Evolutionary conservation across 2,113 vertebrate species (phyloP).

Genomic region (Nibea albiflora): DNA sequence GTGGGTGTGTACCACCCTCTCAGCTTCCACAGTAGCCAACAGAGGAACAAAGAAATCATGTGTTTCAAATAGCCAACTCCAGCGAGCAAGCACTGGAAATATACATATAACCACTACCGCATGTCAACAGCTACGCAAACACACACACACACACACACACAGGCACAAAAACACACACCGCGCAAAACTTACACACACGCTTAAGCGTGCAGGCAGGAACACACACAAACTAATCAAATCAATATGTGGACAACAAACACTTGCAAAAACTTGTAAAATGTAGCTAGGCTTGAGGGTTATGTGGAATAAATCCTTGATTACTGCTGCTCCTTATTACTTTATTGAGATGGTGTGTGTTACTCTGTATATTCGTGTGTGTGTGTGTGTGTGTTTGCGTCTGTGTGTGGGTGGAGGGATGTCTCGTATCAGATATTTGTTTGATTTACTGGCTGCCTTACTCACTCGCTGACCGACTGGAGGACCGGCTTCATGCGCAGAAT

Average conservation of each 20-base stretch:
- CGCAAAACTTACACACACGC: conserved; percentile 10
- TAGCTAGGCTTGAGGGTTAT: conserved; percentile 15
- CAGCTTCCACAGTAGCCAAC: conserved; percentile 79
- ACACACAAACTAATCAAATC: conserved; percentile 55
- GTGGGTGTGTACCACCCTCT: conserved; percentile 73
- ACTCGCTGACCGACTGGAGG: conserved; percentile 31
- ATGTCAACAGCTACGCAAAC: conserved; percentile 69
- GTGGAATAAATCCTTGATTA: conserved; percentile 46
- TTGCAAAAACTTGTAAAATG: conserved; percentile 42
- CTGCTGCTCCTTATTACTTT: conserved; percentile 30
- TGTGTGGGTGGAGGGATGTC: neutral
- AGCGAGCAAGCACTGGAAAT: conserved; percentile 67
- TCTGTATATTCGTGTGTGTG: neutral
- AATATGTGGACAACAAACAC: conserved; percentile 42
- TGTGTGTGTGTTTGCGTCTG: neutral
- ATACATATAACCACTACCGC: conserved; percentile 74
- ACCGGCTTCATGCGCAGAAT: conserved; percentile 47
- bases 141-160: conserved; percentile 49
- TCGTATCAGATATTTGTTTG: conserved; percentile 22
- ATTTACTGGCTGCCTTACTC: conserved; percentile 34
- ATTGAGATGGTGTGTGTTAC: conserved; percentile 15
- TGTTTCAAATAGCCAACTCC: conserved; percentile 73
- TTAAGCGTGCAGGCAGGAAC: conserved; percentile 19
- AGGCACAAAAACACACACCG: conserved; percentile 32
- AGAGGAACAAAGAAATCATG: conserved; percentile 76